phyloP scores from a whole-genome alignment of 2,888 invertebrate species.

The Melipona bicolor region DNA sequence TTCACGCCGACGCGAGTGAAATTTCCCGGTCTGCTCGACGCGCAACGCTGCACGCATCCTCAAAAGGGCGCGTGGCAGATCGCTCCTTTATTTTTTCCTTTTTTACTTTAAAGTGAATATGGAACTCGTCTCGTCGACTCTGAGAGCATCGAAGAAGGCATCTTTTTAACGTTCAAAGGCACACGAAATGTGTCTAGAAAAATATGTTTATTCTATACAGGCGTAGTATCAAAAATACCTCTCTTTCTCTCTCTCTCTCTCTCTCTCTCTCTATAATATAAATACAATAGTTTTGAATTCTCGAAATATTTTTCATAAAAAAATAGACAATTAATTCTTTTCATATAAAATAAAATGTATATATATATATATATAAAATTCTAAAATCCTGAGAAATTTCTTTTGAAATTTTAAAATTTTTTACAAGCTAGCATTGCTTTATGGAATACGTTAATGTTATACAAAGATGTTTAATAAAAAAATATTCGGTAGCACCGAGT shows the following conservation, averaged over 20 bases:
- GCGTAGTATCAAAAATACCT: conserved; percentile 18
- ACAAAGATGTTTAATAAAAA: neutral
- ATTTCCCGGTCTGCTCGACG: conserved; percentile 50
- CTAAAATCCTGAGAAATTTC: too few relatives aligned
- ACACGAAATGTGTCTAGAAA: neutral
- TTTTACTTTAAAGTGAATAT: neutral
- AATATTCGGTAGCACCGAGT: neutral
- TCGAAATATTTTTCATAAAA: neutral
- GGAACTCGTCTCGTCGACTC: neutral
- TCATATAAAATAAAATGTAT: neutral
- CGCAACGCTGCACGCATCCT: conserved; percentile 27
- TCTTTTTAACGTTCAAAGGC: neutral
- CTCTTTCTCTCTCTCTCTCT: too few relatives aligned
- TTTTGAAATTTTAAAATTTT: too few relatives aligned
- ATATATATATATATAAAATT: too few relatives aligned
- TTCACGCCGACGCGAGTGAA: conserved; percentile 41
- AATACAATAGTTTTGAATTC: neutral
- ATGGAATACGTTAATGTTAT: neutral
- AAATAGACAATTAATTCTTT: neutral
- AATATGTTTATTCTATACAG: neutral
- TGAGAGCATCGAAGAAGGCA: conserved; percentile 38
- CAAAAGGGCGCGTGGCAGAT: conserved; percentile 43
- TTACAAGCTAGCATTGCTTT: neutral
- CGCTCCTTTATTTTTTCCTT: too few relatives aligned
- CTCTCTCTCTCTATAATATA: too few relatives aligned